Evolutionary conservation across 2,797 vertebrate genomes (phyloP).

Genomic region (Danio kyathit): DNA sequence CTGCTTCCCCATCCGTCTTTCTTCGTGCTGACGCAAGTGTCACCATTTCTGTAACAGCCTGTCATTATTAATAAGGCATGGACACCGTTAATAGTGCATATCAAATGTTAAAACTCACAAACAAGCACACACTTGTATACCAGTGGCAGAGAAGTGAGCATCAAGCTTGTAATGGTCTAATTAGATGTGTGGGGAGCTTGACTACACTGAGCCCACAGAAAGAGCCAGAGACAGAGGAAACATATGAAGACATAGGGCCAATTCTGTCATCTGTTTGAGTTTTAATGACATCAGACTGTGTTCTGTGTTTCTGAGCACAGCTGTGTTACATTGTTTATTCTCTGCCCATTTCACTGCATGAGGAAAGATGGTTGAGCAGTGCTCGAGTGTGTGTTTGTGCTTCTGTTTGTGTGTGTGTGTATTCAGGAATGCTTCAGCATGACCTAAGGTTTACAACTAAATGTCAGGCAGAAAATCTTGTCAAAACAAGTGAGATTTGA

Average conservation of each 20-base stretch:
- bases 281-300: constrained; percentile 32
- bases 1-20: constrained; percentile 13
- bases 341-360: background rate
- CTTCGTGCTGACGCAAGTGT: background rate
- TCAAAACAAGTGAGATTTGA: background rate
- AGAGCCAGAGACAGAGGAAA: constrained; percentile 14
- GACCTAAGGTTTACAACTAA: background rate
- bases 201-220: constrained; percentile 21
- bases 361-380: background rate
- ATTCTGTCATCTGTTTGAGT: constrained; percentile 26
- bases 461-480: background rate
- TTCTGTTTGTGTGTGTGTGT: background rate
- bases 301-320: constrained; percentile 29
- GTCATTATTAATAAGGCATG: constrained; percentile 31
- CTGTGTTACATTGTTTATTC: constrained; percentile 35
- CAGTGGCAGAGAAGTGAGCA: constrained; percentile 14
- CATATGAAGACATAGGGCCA: background rate
- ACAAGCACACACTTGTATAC: constrained; percentile 46
- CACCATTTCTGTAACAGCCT: constrained; percentile 26
- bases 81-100: constrained; percentile 1
- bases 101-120: constrained; percentile 29
- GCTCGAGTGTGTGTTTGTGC: background rate
- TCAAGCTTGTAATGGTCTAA: constrained; percentile 25
- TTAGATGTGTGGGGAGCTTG: constrained; percentile 26
- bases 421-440: constrained; percentile 19